A percentile compares a stretch with the other conserved stretches of the same genome.
phyloP scores from a whole-genome alignment of 2,888 invertebrate species.

The Teleogryllus oceanicus region DNA sequence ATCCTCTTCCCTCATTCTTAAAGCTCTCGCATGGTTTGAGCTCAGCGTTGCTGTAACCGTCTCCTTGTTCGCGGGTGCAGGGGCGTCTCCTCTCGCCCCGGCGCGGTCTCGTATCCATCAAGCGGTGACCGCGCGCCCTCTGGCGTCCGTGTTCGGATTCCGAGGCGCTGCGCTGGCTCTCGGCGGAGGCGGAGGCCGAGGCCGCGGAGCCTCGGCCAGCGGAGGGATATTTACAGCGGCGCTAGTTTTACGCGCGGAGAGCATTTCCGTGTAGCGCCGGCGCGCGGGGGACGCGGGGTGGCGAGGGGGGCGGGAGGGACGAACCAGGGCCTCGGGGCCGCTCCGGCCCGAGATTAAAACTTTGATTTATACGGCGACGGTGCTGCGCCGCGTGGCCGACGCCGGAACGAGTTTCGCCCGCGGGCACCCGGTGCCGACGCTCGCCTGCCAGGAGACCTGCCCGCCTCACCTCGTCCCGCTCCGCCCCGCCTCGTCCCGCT shows the following conservation, averaged over 20 bases:
- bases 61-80: too few species aligned
- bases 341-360: slow-evolving; percentile 36
- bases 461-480: slow-evolving; percentile 4
- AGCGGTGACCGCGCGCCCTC: too few species aligned
- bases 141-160: too few species aligned
- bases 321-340: slow-evolving; percentile 20
- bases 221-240: slow-evolving; percentile 18
- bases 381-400: not conserved
- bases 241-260: not conserved
- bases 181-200: not conserved
- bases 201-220: not conserved
- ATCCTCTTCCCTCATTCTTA: too few species aligned
- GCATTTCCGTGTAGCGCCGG: slow-evolving; percentile 21
- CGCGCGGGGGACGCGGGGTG: not conserved
- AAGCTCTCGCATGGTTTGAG: too few species aligned
- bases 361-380: slow-evolving; percentile 37
- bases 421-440: slow-evolving; percentile 19
- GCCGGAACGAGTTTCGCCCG: slow-evolving; percentile 20
- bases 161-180: too few species aligned
- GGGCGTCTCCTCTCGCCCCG: too few species aligned
- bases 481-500: not conserved
- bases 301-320: not conserved
- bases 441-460: not conserved
- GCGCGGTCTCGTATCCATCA: too few species aligned
- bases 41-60: too few species aligned